Evolutionary conservation across 1,140 invertebrate species (phyloP).

Genomic region (Solenopsis invicta): DNA sequence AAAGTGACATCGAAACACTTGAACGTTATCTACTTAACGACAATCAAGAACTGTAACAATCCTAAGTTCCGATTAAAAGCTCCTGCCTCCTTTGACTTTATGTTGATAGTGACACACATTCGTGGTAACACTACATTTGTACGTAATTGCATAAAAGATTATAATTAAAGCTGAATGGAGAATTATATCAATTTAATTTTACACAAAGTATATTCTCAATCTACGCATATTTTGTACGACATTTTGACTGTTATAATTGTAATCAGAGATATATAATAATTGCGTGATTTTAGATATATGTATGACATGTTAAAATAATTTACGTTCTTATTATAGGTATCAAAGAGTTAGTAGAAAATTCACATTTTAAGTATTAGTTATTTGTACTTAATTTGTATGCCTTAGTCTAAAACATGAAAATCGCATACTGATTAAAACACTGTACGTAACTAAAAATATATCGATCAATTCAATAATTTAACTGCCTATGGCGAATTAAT

Average conservation of each 20-base stretch:
- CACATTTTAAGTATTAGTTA: not conserved
- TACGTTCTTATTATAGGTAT: no score
- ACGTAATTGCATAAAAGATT: not conserved
- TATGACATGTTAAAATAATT: not conserved
- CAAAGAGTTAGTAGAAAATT: not conserved
- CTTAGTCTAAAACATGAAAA: not conserved
- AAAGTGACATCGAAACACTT: constrained; percentile 78
- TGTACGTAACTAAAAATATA: constrained; percentile 37
- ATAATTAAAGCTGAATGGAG: not conserved
- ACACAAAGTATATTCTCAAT: not conserved
- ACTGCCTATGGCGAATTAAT: constrained; percentile 44
- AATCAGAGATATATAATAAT: no score
- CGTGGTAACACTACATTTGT: not conserved
- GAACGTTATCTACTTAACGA: constrained; percentile 77
- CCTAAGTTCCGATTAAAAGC: constrained; percentile 71
- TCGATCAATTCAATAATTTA: constrained; percentile 58
- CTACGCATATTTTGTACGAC: not conserved
- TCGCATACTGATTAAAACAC: not conserved
- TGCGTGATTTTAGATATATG: not conserved
- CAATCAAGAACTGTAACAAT: constrained; percentile 75
- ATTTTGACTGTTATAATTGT: no score
- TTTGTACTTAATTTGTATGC: not conserved
- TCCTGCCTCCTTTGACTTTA: not conserved
- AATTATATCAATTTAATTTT: not conserved
- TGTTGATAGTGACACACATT: not conserved